Conservation (phyloP, 64 coral and sea anemone genomes). For the Exaiptasia diaphana region DNA sequence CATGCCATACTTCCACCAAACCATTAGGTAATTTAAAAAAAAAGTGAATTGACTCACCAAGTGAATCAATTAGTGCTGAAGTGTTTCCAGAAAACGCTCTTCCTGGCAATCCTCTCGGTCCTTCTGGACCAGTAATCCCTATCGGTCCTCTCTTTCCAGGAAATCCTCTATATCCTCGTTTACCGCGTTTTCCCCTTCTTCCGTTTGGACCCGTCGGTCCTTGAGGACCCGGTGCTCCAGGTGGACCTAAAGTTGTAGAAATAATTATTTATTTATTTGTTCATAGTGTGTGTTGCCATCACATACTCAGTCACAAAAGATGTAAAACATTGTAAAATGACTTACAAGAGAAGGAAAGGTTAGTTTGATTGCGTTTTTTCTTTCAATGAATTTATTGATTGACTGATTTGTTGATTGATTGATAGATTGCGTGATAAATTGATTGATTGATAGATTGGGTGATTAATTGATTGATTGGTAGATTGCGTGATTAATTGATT, state of each 20-base stretch:
- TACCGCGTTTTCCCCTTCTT: conserved; percentile 40
- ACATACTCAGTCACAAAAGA: too few relatives aligned
- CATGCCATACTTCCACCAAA: background rate
- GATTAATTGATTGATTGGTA: too few relatives aligned
- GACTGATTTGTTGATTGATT: too few relatives aligned
- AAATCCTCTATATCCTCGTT: conserved; percentile 52
- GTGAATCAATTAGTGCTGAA: conserved; percentile 41
- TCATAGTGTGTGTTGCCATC: background rate
- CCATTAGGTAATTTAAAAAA: background rate
- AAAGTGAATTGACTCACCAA: conserved; percentile 32
- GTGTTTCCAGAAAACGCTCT: conserved; percentile 66
- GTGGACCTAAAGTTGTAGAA: background rate
- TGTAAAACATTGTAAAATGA: too few relatives aligned
- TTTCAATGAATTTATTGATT: too few relatives aligned
- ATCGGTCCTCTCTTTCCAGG: conserved; percentile 39
- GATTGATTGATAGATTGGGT: too few relatives aligned
- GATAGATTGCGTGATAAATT: too few relatives aligned
- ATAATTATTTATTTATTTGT: background rate
- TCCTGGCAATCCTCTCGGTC: conserved; percentile 44
- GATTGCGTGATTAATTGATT: too few relatives aligned
- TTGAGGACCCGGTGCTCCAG: background rate
- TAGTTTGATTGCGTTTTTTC: too few relatives aligned
- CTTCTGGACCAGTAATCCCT: conserved; percentile 34
- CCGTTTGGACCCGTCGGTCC: conserved; percentile 50
- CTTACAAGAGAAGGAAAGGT: too few relatives aligned